Evolutionary conservation across 2,888 invertebrate genomes (phyloP), one percentile per base, ranked within the genome.

Genomic region (Protonemura montana): DNA sequence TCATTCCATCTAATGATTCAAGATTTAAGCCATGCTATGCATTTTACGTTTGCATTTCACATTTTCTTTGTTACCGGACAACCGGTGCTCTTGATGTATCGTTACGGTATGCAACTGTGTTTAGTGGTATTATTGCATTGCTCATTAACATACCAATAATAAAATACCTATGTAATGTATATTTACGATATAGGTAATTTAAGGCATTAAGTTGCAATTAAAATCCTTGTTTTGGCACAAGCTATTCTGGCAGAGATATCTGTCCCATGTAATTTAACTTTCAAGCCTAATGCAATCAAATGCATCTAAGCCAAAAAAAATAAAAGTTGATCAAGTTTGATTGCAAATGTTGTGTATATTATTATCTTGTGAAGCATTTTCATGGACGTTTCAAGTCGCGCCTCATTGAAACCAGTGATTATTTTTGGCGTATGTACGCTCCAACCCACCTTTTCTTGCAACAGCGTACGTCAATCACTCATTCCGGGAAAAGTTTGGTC

Each of bases 1-100:
- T 78, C 78, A 78, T 78, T 78, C 78, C 78, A 78, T 5, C 78
- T 27, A 27, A 59, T 59, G 59, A 78, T 78, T 78, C 78, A 78
- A 78, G 78, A 78, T 78, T n/a, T 78, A n/a, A 78, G 13, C 78
- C 25, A 21, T 26, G 25, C 27, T 78, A 78, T 26, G 28, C 28
- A 78, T 16, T 78, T 78, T n/a, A n/a, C n/a, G n/a, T n/a, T n/a
- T n/a, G n/a, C n/a, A n/a, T n/a, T n/a, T n/a, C n/a, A 26, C 2
- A 78, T 78, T 78, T 27, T 78, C 7, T 78, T 78, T 28, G 78
- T 78, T 59, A 59, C 59, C 59, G 59, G 7, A 2, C 16, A 59
- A 59, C 13, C 35, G 35, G 35, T 59, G 13, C 59, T 59, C 13
- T 59, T 13, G 13, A 59, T 59, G 59, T 59, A 59, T 59, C 59